These are phyloP conservation scores for Cataglyphis cursor DNA, from an alignment of 2,888 invertebrate genomes.

Conservation along the genomic window DNA sequence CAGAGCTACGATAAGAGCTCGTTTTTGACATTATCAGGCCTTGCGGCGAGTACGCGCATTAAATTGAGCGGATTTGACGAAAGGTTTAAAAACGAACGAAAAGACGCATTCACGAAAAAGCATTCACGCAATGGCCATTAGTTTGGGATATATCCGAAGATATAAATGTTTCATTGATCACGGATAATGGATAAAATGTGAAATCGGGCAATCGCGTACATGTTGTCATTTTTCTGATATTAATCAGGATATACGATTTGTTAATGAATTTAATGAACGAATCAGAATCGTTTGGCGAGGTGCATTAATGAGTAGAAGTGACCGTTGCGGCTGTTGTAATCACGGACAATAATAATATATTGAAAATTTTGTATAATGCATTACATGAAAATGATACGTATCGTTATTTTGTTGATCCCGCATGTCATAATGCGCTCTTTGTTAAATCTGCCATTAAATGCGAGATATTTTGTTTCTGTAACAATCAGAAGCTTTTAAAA, in stretches of 20 bases:
- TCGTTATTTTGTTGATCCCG: conserved; percentile 35
- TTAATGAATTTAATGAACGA: conserved; percentile 47
- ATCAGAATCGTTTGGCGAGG: conserved; percentile 2
- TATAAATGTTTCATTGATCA: conserved; percentile 18
- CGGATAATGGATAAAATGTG: neutral
- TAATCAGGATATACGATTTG: conserved; percentile 24
- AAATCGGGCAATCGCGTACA: neutral
- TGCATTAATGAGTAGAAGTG: neutral
- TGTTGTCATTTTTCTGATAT: conserved; percentile 46
- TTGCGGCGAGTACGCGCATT: conserved; percentile 9
- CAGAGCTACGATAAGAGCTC: conserved; percentile 37
- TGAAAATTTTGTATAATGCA: conserved; percentile 52
- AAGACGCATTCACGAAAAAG: neutral
- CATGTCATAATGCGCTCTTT: conserved; percentile 44
- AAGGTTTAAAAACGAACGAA: neutral
- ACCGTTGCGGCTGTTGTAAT: conserved; percentile 32
- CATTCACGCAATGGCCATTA: neutral
- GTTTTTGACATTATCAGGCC: conserved; percentile 69
- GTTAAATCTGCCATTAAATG: conserved; percentile 46
- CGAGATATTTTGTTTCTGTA: conserved; percentile 22
- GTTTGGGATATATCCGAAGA: neutral
- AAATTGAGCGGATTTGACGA: conserved; percentile 7
- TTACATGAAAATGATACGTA: conserved; percentile 44
- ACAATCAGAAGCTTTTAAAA: conserved; percentile 3
- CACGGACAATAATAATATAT: conserved; percentile 26